Base-by-base conservation (phyloP, 1,140 invertebrate species). In the Brachionus rubens region DNA sequence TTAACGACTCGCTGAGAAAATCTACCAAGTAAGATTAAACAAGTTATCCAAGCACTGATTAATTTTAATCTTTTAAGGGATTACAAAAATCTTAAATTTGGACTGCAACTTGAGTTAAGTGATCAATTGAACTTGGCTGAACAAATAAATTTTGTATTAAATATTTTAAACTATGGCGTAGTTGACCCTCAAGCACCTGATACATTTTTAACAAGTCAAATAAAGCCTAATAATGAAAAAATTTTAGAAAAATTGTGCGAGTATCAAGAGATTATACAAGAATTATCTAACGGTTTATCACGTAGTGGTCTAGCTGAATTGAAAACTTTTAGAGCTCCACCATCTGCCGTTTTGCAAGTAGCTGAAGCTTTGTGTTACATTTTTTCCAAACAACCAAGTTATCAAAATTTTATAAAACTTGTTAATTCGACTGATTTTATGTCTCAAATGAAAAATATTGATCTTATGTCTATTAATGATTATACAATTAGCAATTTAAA, bases 401-500 rank as follows among this genome's bases (percentile, higher is more conserved):
- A 36, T 41, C 6, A 28, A 6, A 72, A 50, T 50, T 72, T 72
- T 24, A 2, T 21, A 2, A 50, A 50, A 28, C 46, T 72, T 40
- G 2, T 50, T 3, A 43, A 43, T 19, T 12, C 28, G 19, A 24
- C 46, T 16, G 50, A 72, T 72, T 54, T 50, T 21, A 36, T 72
- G 4, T 10, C 9, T 19, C 7, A 48, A 12, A 19, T 72, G 9
- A 72, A 54, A 72, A 40, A 33, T 48, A 50, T 50, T 26, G 68
- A 72, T 21, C 1, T 40, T 14, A 24, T 33, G 6, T 72, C 68
- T 6, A 24, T 54, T 9, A 26, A 10, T 21, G 24, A 48, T 5
- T 72, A 72, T 72, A 30, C 24, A 26, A n/a, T 72, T 6, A 19
- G 19, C 10, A 47, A 72, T 10, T 10, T 72, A 14, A 54, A 72